Base-by-base conservation (phyloP, 2,888 invertebrate species). In the Drosophila affinis region DNA sequence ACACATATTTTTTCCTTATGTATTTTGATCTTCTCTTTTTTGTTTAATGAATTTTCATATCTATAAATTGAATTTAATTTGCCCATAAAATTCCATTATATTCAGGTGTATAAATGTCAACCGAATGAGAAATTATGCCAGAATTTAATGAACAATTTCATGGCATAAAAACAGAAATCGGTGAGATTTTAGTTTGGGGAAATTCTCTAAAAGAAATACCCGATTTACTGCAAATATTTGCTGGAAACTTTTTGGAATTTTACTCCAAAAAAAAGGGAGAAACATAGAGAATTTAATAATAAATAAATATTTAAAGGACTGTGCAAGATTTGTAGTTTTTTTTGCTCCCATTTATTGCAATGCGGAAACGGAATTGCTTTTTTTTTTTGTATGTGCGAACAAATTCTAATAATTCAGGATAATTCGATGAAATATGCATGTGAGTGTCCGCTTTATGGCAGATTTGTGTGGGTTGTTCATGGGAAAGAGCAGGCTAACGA, bases 21-120 rank as follows among this genome's bases (percentile, higher is more conserved):
- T 12, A 34, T 21, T 21, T 18, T 18, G 0, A 10, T 32, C 3
- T 21, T 3, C n/a, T 10, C n/a, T 5, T 12, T 18, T 44, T 59
- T 44, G 69, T 63, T 61, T 75, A 75, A 72, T 67, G 80, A 58
- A 77, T 77, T 86, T 86, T 68, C 17, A n/a, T n/a, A 14, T n/a
- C n/a, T 0, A 14, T 39, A 39, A 39, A 39, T 14, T 39, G n/a
- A n/a, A 7, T 7, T 39, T 39, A 14, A 39, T n/a, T 39, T 39
- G 7, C 3, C n/a, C 49, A 56, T 51, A 45, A 56, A 68, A 24
- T 67, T 32, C 32, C 55, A 48, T 67, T 65, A 32, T 18, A 53
- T 53, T 18, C 21, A 10, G 21, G 39, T 53, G 29, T 44, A 49
- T 3, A n/a, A 39, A 39, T 14, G 3, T 7, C 39, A 39, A 7